Evolutionary conservation across 2,113 vertebrate species (phyloP).

Genomic region (Tylochromis polylepis): DNA sequence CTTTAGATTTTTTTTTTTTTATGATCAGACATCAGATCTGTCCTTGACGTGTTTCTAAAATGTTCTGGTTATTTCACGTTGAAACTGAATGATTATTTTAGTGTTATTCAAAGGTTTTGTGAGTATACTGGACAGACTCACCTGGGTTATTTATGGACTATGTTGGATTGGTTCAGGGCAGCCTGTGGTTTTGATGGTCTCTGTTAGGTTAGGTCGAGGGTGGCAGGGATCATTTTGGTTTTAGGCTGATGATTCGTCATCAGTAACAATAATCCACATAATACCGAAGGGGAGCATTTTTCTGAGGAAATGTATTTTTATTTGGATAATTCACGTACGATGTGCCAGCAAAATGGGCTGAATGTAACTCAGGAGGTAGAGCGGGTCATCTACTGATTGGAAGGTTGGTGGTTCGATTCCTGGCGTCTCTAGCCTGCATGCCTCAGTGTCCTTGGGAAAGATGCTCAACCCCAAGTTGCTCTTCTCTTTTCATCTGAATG

Average conservation of each 20-base stretch:
- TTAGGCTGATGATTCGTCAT: not conserved
- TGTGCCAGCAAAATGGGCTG: accelerated
- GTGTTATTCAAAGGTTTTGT: too few relatives aligned
- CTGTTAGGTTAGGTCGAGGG: not conserved
- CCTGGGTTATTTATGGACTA: not conserved
- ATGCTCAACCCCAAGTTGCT: not conserved
- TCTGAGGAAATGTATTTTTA: not conserved
- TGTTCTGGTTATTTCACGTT: too few relatives aligned
- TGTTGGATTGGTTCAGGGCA: accelerated
- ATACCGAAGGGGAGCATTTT: not conserved
- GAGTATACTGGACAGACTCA: not conserved
- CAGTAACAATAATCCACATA: not conserved
- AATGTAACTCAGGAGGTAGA: not conserved
- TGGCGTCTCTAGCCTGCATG: too few relatives aligned
- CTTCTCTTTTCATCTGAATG: not conserved
- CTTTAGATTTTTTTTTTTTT: not conserved
- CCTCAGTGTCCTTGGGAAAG: not conserved
- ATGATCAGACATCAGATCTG: not conserved
- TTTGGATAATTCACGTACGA: not conserved
- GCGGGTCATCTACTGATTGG: not conserved
- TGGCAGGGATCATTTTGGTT: not conserved
- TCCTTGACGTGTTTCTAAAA: not conserved
- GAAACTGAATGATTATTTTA: too few relatives aligned
- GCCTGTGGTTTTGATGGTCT: not conserved
- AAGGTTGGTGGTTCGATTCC: not conserved